Base-by-base conservation (phyloP, 1,140 invertebrate genomes). In the Drosophila gunungcola region DNA sequence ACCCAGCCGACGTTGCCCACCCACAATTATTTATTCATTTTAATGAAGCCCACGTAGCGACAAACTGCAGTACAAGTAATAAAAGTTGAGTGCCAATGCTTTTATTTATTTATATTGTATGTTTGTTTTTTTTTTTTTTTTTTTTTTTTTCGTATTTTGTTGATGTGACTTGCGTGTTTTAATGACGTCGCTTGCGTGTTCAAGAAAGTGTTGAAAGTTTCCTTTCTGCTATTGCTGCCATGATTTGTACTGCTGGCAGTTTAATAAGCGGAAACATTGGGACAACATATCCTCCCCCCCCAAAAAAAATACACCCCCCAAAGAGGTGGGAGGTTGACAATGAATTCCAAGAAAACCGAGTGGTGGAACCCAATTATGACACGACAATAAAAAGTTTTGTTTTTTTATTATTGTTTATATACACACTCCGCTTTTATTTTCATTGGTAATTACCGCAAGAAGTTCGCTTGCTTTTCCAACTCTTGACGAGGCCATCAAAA, bases 141-240 rank as follows among this genome's bases (percentile, higher is more conserved):
- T 48, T 27, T 69, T 57, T 21, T 21, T 21, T 21, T 0, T 21
- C 16, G 16, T 21, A 21, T 56, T 46, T 16, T 69, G 58, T 61
- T 46, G 16, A 62, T 78, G 57, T 61, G 58, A 70, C 53, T 80
- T 81, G 74, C 54, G 54, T 78, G 64, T 78, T 77, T 83, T 83
- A 83, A 82, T 83, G 80, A 82, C 29, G 55, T 57, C 38, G 74
- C 63, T 83, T 63, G 80, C 80, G 80, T 78, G 80, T 36, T 21
- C 38, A 78, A 82, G 74, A 83, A 83, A 82, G 80, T 82, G 80
- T 82, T 82, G 74, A 83, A 83, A 78, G 79, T 74, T 57, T 67
- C 49, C 57, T 45, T 52, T 21, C 34, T 29, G 49, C 55, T 27
- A 10, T 62, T 46, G 49, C 60, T 56, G 78, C 46, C 29, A 76